Evolutionary conservation across 1,140 invertebrate species (phyloP).

Genomic region (Drosophila asahinai): DNA sequence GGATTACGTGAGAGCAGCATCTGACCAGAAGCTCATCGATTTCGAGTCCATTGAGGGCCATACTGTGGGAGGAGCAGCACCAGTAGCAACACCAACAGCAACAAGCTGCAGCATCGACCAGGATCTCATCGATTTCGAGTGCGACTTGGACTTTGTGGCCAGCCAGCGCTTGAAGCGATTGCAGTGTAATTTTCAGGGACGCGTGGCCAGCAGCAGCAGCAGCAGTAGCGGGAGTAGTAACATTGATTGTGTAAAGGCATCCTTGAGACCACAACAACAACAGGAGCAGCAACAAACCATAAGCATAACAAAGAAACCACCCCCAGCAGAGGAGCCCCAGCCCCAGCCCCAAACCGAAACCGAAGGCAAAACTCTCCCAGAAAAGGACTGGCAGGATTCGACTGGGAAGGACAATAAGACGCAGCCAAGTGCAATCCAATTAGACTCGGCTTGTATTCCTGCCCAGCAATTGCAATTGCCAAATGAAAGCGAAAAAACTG

Average conservation of each 20-base stretch:
- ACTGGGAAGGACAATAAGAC: slow-evolving; percentile 55
- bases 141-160: slow-evolving; percentile 74
- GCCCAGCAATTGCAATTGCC: slow-evolving; percentile 49
- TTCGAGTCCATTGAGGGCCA: slow-evolving; percentile 42
- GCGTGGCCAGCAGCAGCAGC: slow-evolving; percentile 49
- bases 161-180: slow-evolving; percentile 77
- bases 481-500: slow-evolving; percentile 48
- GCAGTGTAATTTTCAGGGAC: slow-evolving; percentile 82
- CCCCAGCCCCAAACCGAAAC: slow-evolving; percentile 7
- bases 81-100: slow-evolving; percentile 30
- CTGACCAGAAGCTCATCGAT: slow-evolving; percentile 45
- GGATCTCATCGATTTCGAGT: slow-evolving; percentile 77
- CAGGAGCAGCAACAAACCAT: slow-evolving; percentile 51
- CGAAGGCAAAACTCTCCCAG: slow-evolving; percentile 3
- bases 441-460: slow-evolving; percentile 58
- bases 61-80: neutral
- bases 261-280: slow-evolving; percentile 56
- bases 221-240: slow-evolving; percentile 28
- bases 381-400: slow-evolving; percentile 1
- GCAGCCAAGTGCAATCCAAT: slow-evolving; percentile 70
- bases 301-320: slow-evolving; percentile 76
- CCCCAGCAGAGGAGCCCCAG: slow-evolving; percentile 35
- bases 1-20: slow-evolving; percentile 65
- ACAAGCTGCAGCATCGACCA: slow-evolving; percentile 67
- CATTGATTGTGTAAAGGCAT: slow-evolving; percentile 82